Evolutionary conservation across 2,888 invertebrate genomes (phyloP), one percentile per base, ranked within the genome.

Genomic region (Cerceris ruficornis): DNA sequence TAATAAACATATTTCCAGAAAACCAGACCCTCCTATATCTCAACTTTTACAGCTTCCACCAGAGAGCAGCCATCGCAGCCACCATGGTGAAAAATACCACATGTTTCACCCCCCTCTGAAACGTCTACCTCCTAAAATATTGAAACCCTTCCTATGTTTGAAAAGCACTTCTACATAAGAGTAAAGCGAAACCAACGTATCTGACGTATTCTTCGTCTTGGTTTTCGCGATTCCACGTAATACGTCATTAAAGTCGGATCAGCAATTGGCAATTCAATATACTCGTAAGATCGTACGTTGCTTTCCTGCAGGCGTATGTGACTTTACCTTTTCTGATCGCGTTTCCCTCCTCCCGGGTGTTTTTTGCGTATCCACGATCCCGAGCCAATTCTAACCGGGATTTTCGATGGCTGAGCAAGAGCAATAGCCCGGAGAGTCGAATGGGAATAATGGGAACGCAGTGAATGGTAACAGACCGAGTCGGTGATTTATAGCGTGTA

Each of bases 231-330:
- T 28, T 28, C 28, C 2, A 28, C 49, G 41, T 8, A n/a, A 41
- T 41, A 28, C 58, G 60, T 42, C 57, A 70, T 74, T 73, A 43
- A 71, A 72, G 69, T 76, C 59, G 69, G 55, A 72, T 75, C 49
- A 62, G 52, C 57, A 11, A 42, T 28, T 28, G 43, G 62, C 59
- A 66, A 76, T 66, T 69, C 52, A 46, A 69, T 28, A 62, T 77
- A 66, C 69, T 75, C 57, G 52, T 11, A 46, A n/a, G 14, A 65
- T 50, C 58, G 52, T 46, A 42, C 7, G 57, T 50, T 42, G 52
- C 55, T 13, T 41, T 49, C 46, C 41, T 61, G 59, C 57, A 43
- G 9, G n/a, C 14, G 17, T 15, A 57, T 8, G n/a, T 60, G 42
- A 61, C 69, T 65, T 58, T 55, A 15, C 41, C 50, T 75, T 69